Base-by-base conservation (phyloP, 2,888 invertebrate species). In the Pollenia angustigena region DNA sequence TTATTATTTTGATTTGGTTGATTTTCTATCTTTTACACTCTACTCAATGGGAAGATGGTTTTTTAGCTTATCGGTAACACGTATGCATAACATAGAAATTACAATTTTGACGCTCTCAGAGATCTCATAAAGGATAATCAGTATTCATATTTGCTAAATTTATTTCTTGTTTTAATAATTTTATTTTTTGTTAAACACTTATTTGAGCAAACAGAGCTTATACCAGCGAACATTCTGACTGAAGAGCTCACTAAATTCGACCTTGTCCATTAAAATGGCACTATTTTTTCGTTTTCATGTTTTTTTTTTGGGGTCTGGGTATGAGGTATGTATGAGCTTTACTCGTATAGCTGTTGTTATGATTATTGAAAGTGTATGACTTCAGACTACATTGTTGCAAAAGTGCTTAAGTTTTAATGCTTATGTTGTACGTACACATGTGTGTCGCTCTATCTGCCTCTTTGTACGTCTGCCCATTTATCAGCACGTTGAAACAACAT, bases 331-430 rank as follows among this genome's bases (percentile, higher is more conserved):
- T 71, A 23, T 71, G 32, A 32, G 32, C 32, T 32, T 6, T 32
- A 32, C 32, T 32, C 6, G 60, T 52, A 10, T 54, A 72, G 71
- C n/a, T 56, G 68, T 75, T 85, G 18, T 75, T 76, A 48, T 66
- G 56, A 71, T 50, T 79, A 60, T 79, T 69, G 69, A 46, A 66
- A 64, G 74, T 48, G 80, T 81, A 79, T 79, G 81, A 79, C 64
- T 74, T 85, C 23, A 52, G 75, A 76, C 85, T 83, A 88, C 88
- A 87, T 74, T 87, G 87, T 88, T 87, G 85, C 85, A 88, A 82
- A 60, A 83, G 40, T 80, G 48, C 23, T 82, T 82, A 71, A 60
- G 64, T 84, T 81, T 44, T 62, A 54, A 75, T 76, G 44, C 66
- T 58, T 58, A 52, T 40, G 16, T 40, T 60, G 72, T 46, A 69